Conservation (phyloP, 2,113 vertebrate species). For the Chrysemys picta region DNA sequence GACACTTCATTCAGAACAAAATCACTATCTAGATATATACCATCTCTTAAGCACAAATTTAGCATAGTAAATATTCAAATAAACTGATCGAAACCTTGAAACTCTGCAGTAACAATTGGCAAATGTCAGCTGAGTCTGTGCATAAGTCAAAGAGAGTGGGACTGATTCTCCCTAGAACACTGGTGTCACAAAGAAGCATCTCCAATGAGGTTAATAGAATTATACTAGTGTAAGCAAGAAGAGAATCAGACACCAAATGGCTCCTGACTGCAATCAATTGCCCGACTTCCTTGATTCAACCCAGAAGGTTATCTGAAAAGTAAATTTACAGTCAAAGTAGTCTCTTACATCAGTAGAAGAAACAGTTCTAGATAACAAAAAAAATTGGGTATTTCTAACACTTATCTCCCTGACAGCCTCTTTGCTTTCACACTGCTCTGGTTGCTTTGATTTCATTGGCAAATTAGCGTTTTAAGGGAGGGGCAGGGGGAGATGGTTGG, state of each 20-base stretch:
- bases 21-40: background rate
- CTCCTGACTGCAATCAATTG: background rate
- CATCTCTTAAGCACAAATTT: background rate
- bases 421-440: background rate
- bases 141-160: background rate
- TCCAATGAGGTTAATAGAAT: background rate
- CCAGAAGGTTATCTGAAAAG: constrained; percentile 6
- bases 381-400: background rate
- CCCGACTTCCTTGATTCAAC: constrained; percentile 20
- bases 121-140: background rate
- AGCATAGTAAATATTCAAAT: background rate
- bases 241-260: background rate
- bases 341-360: background rate
- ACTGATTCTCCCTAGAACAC: background rate
- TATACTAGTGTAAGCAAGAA: background rate
- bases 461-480: constrained; percentile 4
- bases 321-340: constrained; percentile 12
- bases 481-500: background rate
- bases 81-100: background rate
- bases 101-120: background rate
- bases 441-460: constrained; percentile 25
- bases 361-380: background rate
- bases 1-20: background rate
- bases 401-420: constrained; percentile 10
- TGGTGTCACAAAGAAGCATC: background rate